These are phyloP conservation scores for Drosophila acutilabella DNA, from an alignment of 2,888 invertebrate species.

Conservation along the genomic window DNA sequence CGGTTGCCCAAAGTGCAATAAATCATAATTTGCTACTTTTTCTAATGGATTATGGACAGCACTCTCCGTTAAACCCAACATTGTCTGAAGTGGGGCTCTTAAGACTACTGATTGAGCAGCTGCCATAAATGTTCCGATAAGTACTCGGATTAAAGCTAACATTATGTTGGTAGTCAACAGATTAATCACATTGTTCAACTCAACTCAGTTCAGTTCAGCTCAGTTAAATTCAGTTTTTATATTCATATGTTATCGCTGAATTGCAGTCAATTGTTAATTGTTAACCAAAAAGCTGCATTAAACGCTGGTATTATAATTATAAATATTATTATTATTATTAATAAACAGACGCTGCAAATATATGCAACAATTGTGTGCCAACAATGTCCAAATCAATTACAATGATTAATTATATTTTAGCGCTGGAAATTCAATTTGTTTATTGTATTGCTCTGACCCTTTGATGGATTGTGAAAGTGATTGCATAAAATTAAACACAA, in stretches of 20 bases:
- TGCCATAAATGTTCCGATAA: constrained; percentile 42
- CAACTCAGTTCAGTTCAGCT: neutral
- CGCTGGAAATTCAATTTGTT: constrained; percentile 65
- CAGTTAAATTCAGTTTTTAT: neutral
- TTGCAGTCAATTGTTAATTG: constrained; percentile 34
- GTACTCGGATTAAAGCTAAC: constrained; percentile 19
- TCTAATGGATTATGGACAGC: constrained; percentile 78
- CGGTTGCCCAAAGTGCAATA: constrained; percentile 63
- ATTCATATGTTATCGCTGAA: constrained; percentile 55
- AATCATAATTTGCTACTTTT: constrained; percentile 79
- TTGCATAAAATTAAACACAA: constrained; percentile 62
- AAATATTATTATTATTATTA: constrained; percentile 38
- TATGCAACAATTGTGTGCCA: constrained; percentile 20
- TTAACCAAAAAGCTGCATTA: constrained; percentile 22
- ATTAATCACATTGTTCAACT: constrained; percentile 58
- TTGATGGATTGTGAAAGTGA: constrained; percentile 73
- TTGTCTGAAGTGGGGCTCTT: constrained; percentile 39
- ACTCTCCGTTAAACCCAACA: constrained; percentile 36
- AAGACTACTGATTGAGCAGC: constrained; percentile 63
- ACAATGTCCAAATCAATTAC: constrained; percentile 55
- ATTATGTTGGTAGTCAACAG: constrained; percentile 39
- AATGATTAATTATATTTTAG: constrained; percentile 67
- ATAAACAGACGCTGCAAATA: constrained; percentile 36
- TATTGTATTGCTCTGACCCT: constrained; percentile 39
- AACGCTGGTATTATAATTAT: constrained; percentile 14